Percentiles rank a stretch among this genome's conserved stretches.
Conservation (phyloP, 2,888 invertebrate species). For the Punctoribates punctum region DNA sequence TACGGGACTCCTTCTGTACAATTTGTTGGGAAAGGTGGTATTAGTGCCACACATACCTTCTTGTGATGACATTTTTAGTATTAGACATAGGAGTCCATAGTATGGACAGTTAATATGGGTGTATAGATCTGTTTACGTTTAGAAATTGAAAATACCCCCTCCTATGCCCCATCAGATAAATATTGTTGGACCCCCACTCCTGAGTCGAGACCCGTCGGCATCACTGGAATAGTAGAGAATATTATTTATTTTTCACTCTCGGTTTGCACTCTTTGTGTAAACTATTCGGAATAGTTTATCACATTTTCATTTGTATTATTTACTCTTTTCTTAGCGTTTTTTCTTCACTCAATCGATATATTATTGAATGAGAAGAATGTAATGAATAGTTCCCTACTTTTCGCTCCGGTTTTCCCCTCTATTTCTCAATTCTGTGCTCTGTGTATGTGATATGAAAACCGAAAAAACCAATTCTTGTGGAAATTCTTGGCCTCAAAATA, state of each 20-base stretch:
- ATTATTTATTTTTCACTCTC: neutral
- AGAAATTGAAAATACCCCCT: no score
- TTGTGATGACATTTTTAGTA: no score
- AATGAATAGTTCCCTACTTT: neutral
- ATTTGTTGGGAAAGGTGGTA: no score
- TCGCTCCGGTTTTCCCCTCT: no score
- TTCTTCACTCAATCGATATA: neutral
- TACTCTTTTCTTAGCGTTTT: neutral
- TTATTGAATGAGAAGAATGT: neutral
- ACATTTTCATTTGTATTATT: conserved; percentile 1
- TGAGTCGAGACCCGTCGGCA: neutral
- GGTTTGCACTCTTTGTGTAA: no score
- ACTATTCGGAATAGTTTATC: neutral
- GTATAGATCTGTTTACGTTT: no score
- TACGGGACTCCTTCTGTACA: no score
- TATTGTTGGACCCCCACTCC: no score
- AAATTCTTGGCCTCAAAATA: neutral
- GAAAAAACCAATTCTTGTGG: neutral
- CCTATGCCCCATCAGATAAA: no score
- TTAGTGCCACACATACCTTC: no score
- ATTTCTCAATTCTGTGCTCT: neutral
- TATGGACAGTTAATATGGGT: no score
- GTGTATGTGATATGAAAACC: neutral
- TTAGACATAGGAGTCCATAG: no score
- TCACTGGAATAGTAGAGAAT: neutral